Evolutionary conservation across 2,797 vertebrate species (phyloP).

Genomic region (Parauchenoglanis punctatus): DNA sequence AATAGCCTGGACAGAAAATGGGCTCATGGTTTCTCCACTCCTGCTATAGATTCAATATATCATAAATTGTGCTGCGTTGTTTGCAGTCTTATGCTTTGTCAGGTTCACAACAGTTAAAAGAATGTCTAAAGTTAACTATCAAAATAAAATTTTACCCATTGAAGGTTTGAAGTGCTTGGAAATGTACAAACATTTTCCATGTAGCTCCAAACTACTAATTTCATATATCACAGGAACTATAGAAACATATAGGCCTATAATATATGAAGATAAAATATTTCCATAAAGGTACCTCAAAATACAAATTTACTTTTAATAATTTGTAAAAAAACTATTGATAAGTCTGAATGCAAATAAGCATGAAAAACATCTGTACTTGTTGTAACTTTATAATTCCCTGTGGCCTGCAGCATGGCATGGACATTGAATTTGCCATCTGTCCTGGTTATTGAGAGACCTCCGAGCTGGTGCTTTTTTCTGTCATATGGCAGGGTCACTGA

Average conservation of each 20-base stretch:
- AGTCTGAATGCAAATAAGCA: not conserved
- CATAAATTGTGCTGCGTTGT: not conserved
- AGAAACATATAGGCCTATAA: not conserved
- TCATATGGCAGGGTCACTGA: constrained; percentile 47
- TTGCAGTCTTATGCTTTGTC: not conserved
- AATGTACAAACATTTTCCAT: not conserved
- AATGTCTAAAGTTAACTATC: not conserved
- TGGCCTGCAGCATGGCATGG: constrained; percentile 23
- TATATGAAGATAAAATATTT: not conserved
- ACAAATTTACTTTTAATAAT: not conserved
- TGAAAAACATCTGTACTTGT: constrained; percentile 36
- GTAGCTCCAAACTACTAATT: not conserved
- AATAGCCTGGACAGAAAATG: not conserved
- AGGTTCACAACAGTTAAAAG: not conserved
- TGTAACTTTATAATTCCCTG: constrained; percentile 43
- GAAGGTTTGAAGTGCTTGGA: not conserved
- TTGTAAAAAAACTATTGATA: not conserved
- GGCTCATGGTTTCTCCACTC: not conserved
- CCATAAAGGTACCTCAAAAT: not conserved
- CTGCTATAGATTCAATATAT: not conserved
- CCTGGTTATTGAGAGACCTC: constrained; percentile 43
- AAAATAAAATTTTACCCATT: not conserved
- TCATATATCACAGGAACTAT: not conserved
- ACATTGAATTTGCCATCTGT: constrained; percentile 47
- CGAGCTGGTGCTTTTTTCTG: constrained; percentile 40